Evolutionary conservation across 2,113 vertebrate genomes (phyloP).

Genomic region (Scalopus aquaticus): DNA sequence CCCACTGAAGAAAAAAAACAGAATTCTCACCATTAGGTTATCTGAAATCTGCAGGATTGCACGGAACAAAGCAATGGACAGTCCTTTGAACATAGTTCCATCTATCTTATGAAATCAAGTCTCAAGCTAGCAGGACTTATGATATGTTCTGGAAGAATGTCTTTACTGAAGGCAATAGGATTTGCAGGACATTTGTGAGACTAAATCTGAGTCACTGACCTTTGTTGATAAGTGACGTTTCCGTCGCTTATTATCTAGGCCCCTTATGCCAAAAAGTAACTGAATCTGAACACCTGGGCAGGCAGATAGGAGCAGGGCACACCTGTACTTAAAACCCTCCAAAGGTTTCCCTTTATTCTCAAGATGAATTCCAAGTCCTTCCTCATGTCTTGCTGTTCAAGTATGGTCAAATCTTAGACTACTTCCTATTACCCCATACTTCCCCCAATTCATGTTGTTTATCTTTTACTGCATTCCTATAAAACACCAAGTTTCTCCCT

Average conservation of each 20-base stretch:
- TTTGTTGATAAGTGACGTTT: neutral
- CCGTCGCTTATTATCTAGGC: neutral
- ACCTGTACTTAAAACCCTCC: neutral
- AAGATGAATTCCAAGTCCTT: neutral
- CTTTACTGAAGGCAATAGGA: neutral
- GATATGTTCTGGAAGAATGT: neutral
- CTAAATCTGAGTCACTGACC: neutral
- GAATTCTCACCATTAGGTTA: conserved; percentile 74
- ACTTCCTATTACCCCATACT: neutral
- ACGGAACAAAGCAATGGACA: conserved; percentile 55
- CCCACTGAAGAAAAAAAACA: conserved; percentile 66
- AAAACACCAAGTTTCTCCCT: neutral
- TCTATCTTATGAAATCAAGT: conserved; percentile 23
- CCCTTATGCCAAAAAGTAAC: neutral
- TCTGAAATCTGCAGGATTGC: conserved; percentile 64
- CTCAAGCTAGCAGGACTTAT: conserved; percentile 16
- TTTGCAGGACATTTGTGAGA: neutral
- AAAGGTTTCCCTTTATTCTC: neutral
- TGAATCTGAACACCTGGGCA: neutral
- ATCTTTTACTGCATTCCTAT: neutral
- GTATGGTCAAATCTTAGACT: neutral
- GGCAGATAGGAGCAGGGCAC: neutral
- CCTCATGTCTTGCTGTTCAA: neutral
- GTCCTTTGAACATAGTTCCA: conserved; percentile 64
- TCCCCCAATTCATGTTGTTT: neutral